These are phyloP conservation scores for Drosophila seguyi DNA, from an alignment of 1,140 invertebrate genomes.

Conservation along the genomic window DNA sequence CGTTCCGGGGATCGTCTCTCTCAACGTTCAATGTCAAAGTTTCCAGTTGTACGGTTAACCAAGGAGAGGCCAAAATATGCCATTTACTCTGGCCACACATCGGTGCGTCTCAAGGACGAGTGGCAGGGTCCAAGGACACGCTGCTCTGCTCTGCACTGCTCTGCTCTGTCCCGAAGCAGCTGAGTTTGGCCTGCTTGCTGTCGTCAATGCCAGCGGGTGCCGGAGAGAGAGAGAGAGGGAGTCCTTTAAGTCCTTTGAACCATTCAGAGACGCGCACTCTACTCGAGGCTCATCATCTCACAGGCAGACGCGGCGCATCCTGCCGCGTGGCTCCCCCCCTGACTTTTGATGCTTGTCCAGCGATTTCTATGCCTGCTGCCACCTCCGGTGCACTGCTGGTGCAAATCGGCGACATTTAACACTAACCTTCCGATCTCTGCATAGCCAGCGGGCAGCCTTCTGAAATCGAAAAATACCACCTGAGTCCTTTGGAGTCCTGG, in stretches of 20 bases:
- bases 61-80: conserved; percentile 78
- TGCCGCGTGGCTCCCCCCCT: conserved; percentile 60
- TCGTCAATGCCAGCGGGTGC: conserved; percentile 66
- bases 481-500: conserved; percentile 22
- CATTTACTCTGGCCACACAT: conserved; percentile 79
- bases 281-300: conserved; percentile 65
- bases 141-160: background rate
- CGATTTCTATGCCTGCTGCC: conserved; percentile 13
- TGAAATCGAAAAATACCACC: conserved; percentile 44
- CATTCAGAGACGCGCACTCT: conserved; percentile 10
- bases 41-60: conserved; percentile 67
- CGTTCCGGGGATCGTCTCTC: conserved; percentile 24
- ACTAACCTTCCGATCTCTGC: conserved; percentile 60
- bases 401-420: conserved; percentile 77
- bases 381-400: conserved; percentile 75
- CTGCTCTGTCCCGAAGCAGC: conserved; percentile 22
- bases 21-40: conserved; percentile 38
- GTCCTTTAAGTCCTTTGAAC: conserved; percentile 32
- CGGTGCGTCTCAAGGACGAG: conserved; percentile 53
- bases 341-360: background rate
- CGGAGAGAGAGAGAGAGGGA: no score
- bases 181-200: conserved; percentile 63
- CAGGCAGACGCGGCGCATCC: conserved; percentile 45
- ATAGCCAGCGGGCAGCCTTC: conserved; percentile 8
- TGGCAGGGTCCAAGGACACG: conserved; percentile 3